Percentiles rank a stretch among this genome's conserved stretches.
Conservation (phyloP, 2,797 vertebrate species). For the Linurgus olivaceus region DNA sequence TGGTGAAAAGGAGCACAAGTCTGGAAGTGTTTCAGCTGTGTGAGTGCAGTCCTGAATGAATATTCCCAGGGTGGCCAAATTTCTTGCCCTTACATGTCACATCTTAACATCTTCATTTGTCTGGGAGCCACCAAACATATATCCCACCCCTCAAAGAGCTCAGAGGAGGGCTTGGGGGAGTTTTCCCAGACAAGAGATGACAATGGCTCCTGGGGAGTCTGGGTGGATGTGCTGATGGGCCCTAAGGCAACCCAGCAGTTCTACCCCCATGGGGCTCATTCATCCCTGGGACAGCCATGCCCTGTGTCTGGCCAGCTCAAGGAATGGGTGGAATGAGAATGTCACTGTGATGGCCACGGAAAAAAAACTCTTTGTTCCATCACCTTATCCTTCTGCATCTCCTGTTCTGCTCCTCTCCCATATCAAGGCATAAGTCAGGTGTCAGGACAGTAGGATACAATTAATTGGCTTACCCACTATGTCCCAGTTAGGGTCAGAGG, state of each 20-base stretch:
- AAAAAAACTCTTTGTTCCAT: neutral
- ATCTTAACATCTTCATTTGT: neutral
- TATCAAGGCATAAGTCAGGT: neutral
- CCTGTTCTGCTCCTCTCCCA: neutral
- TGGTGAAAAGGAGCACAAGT: neutral
- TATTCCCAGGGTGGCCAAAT: neutral
- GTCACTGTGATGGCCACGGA: neutral
- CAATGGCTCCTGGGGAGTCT: neutral
- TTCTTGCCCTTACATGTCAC: neutral
- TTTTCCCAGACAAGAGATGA: neutral
- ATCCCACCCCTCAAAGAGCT: neutral
- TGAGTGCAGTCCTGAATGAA: neutral
- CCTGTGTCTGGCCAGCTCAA: neutral
- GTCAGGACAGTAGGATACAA: neutral
- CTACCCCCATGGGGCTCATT: neutral
- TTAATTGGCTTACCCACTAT: neutral
- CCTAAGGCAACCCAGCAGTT: neutral
- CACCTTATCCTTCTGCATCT: neutral
- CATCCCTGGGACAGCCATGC: neutral
- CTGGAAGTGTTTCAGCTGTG: neutral
- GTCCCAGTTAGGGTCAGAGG: neutral
- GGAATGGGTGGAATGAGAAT: neutral
- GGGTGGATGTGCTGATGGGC: neutral
- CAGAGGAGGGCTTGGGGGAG: rapidly evolving
- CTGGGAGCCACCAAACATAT: neutral